Evolutionary conservation across 2,888 invertebrate genomes (phyloP), one percentile per base, ranked within the genome.

Genomic region (Oxytorus armatus): DNA sequence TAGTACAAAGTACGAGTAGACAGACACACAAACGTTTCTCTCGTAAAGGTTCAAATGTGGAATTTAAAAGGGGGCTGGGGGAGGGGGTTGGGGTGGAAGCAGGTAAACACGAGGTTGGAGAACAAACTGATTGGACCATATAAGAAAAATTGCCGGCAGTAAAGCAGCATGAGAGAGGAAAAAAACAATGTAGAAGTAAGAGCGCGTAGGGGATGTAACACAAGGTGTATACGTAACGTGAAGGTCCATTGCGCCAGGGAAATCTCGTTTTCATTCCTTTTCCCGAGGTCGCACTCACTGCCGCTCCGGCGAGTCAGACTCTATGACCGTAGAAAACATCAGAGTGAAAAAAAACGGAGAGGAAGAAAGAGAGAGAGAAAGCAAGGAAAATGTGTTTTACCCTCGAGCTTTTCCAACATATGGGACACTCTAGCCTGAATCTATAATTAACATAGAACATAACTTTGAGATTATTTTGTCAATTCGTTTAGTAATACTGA

Each of bases 261-360:
- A 86, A 86, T 88, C 85, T 87, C 85, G 87, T 86, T 85, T 86
- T 87, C 86, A 86, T 88, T 87, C 83, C 79, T 86, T 82, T 81
- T 68, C 82, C n/a, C 75, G 78, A 65, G 65, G 47, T 69, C 39
- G 81, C 82, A 81, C 82, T 83, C 84, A 7, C 36, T 23, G 1
- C 23, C 47, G 61, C 68, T 65, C 47, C 36, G 66, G 73, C 55
- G 73, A 69, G 66, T 53, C 53, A 70, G 36, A n/a, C 55, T 53
- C 73, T 74, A 68, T 61, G 69, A 63, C 59, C 76, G 14, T 65
- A 44, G 63, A 53, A 63, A 29, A 63, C 18, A n/a, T n/a, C n/a
- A n/a, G n/a, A n/a, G n/a, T n/a, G n/a, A n/a, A n/a, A n/a, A n/a
- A n/a, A n/a, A n/a, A n/a, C n/a, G n/a, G n/a, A n/a, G n/a, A n/a